phyloP scores from a whole-genome alignment of 2,888 invertebrate genomes.

The Euproctis similis region DNA sequence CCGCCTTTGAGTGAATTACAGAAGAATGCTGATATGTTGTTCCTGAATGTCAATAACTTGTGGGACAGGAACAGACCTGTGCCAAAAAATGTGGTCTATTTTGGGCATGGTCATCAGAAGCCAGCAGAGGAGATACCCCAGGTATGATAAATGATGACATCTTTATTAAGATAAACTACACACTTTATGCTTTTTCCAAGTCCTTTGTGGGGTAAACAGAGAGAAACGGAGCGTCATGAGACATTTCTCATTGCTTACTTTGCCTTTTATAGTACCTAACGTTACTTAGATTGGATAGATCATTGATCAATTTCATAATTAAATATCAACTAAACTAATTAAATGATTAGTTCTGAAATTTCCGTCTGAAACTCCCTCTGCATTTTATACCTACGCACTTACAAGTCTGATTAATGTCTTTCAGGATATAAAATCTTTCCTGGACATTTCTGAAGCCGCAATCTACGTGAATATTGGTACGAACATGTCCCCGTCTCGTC shows the following conservation, averaged over 20 bases:
- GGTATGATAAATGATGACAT: constrained; percentile 9
- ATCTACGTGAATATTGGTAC: constrained; percentile 45
- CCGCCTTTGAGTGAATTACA: constrained; percentile 16
- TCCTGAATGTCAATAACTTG: constrained; percentile 42
- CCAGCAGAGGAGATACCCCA: constrained; percentile 36
- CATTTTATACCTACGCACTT: too few relatives aligned
- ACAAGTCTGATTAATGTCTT: too few relatives aligned
- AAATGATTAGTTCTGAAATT: too few relatives aligned
- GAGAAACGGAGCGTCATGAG: background rate
- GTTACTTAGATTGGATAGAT: too few relatives aligned
- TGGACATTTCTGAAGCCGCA: constrained; percentile 45
- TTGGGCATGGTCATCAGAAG: constrained; percentile 46
- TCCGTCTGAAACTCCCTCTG: too few relatives aligned
- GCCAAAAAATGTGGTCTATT: constrained; percentile 40
- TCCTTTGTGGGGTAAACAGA: too few relatives aligned
- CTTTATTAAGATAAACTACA: too few relatives aligned
- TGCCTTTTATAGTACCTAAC: too few relatives aligned
- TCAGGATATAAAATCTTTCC: constrained; percentile 37
- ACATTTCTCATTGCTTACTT: too few relatives aligned
- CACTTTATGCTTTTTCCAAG: background rate
- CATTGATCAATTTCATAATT: too few relatives aligned
- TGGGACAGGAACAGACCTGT: constrained; percentile 36
- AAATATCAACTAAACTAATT: too few relatives aligned
- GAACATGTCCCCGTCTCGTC: constrained; percentile 28
- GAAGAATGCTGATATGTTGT: constrained; percentile 30